Percentiles rank a stretch among this genome's conserved stretches.
Evolutionary conservation across 1,140 invertebrate genomes (phyloP).

Genomic region (Lucilia sericata): DNA sequence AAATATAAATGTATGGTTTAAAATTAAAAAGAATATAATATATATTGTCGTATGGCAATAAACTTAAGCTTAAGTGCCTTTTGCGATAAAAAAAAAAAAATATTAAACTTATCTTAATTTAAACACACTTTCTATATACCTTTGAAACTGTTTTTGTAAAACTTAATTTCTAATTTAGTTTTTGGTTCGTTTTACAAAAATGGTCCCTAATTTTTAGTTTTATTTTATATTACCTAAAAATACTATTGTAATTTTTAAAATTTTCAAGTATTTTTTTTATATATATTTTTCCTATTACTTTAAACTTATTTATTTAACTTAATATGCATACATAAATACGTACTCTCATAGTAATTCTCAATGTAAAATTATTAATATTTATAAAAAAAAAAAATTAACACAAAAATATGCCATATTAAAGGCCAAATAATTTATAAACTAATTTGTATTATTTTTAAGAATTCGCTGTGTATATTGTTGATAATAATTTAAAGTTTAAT

Average conservation of each 20-base stretch:
- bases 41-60: background rate
- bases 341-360: background rate
- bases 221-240: too few species aligned
- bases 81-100: background rate
- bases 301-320: background rate
- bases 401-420: background rate
- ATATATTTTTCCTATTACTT: background rate
- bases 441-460: conserved; percentile 23
- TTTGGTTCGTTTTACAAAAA: too few species aligned
- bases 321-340: too few species aligned
- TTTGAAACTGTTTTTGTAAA: too few species aligned
- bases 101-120: background rate
- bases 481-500: background rate
- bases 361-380: background rate
- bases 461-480: background rate
- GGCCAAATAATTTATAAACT: background rate
- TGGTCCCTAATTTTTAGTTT: too few species aligned
- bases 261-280: background rate
- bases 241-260: background rate
- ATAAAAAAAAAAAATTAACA: background rate
- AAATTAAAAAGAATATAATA: background rate
- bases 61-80: background rate
- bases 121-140: background rate
- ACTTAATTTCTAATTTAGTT: too few species aligned
- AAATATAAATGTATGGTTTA: too few species aligned